These are phyloP conservation scores for Dorcus parallelipipedus DNA, from an alignment of 2,888 invertebrate genomes.

Conservation along the genomic window DNA sequence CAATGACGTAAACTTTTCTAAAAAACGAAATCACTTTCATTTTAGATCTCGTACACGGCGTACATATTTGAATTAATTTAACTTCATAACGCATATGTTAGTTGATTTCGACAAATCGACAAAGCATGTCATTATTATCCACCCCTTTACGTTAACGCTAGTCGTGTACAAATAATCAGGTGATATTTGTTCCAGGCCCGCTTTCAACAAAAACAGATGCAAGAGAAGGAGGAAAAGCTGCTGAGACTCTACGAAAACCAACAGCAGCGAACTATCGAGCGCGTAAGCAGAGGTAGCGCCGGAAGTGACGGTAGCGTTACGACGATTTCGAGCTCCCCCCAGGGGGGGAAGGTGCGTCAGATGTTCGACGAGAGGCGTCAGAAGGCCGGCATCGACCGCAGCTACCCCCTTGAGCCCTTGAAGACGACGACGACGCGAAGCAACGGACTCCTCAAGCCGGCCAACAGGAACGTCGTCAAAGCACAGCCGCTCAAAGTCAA, in stretches of 20 bases:
- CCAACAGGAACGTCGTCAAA: slow-evolving; percentile 45
- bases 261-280: slow-evolving; percentile 63
- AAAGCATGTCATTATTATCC: no score
- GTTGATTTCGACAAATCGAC: no score
- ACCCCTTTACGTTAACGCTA: no score
- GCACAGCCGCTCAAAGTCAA: slow-evolving; percentile 39
- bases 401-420: slow-evolving; percentile 77
- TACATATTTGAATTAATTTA: no score
- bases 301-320: slow-evolving; percentile 47
- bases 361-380: slow-evolving; percentile 82
- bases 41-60: no score
- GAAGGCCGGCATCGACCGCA: slow-evolving; percentile 73
- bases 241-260: slow-evolving; percentile 67
- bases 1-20: no score
- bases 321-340: slow-evolving; percentile 23
- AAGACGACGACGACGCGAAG: slow-evolving; percentile 42
- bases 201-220: slow-evolving; percentile 78
- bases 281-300: slow-evolving; percentile 52
- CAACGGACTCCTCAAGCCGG: slow-evolving; percentile 2
- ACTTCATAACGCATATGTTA: no score
- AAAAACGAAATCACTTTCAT: no score
- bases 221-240: slow-evolving; percentile 76
- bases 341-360: slow-evolving; percentile 65
- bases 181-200: slow-evolving; percentile 59
- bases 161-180: no score